Evolutionary conservation across 2,888 invertebrate species (phyloP).

Genomic region (Drosophila mulleri): DNA sequence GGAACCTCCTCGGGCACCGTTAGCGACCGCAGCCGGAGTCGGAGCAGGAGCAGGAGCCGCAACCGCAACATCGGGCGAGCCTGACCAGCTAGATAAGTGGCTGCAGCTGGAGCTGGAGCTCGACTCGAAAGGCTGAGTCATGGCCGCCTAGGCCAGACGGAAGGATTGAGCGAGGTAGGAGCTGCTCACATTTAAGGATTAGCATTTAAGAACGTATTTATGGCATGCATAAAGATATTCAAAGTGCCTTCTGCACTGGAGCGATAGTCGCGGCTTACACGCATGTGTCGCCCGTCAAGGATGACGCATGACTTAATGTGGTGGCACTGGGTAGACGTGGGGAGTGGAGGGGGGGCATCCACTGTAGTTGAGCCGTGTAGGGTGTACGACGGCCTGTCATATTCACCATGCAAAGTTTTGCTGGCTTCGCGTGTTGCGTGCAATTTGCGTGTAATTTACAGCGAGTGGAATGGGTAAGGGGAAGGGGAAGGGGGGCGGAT

Average conservation of each 20-base stretch:
- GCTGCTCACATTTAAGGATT: slow-evolving; percentile 54
- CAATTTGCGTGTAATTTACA: slow-evolving; percentile 78
- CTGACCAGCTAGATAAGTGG: slow-evolving; percentile 28
- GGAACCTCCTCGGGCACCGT: not conserved
- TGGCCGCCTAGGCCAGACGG: slow-evolving; percentile 30
- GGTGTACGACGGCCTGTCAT: slow-evolving; percentile 47
- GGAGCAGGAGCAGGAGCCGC: slow-evolving; percentile 12
- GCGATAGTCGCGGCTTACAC: slow-evolving; percentile 49
- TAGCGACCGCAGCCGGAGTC: slow-evolving; percentile 20
- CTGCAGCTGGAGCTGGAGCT: slow-evolving; percentile 1
- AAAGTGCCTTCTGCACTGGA: slow-evolving; percentile 45
- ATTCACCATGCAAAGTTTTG: slow-evolving; percentile 66
- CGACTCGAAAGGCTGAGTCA: slow-evolving; percentile 48
- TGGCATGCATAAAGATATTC: slow-evolving; percentile 67
- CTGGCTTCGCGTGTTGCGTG: slow-evolving; percentile 75
- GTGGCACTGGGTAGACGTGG: too few species aligned
- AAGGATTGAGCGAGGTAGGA: slow-evolving; percentile 1
- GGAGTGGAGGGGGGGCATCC: not conserved
- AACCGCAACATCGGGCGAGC: slow-evolving; percentile 58
- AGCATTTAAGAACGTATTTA: slow-evolving; percentile 68
- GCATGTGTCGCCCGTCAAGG: slow-evolving; percentile 69
- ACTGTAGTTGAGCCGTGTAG: not conserved
- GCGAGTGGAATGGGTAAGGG: not conserved
- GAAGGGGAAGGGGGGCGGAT: not conserved
- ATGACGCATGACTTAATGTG: slow-evolving; percentile 68